phyloP scores from a whole-genome alignment of 1,140 invertebrate genomes.

The Zaprionus gabonicus region DNA sequence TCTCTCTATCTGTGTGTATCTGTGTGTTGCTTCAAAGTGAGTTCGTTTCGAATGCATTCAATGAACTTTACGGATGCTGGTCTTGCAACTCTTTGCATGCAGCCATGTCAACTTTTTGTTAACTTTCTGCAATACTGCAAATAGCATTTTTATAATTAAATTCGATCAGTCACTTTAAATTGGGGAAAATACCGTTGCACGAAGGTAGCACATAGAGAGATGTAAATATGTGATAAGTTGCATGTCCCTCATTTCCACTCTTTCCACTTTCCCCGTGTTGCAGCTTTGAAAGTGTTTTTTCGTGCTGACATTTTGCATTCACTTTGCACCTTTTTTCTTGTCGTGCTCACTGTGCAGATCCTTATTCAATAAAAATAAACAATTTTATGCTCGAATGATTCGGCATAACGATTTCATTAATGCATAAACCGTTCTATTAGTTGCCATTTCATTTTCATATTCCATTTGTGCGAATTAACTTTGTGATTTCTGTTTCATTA shows the following conservation, averaged over 20 bases:
- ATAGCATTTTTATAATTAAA: slow-evolving; percentile 11
- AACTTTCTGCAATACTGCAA: background rate
- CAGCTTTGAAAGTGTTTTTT: background rate
- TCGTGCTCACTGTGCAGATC: background rate
- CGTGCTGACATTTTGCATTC: background rate
- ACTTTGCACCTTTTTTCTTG: background rate
- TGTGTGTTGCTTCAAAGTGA: background rate
- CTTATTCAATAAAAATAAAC: slow-evolving; percentile 2
- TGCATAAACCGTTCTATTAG: background rate
- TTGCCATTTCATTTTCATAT: background rate
- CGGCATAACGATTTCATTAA: background rate
- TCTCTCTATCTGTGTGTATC: background rate
- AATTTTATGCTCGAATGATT: background rate
- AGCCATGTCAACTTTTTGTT: slow-evolving; percentile 1
- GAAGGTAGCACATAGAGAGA: background rate
- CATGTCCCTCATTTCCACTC: too few relatives aligned
- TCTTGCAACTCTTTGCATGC: background rate
- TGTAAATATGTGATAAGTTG: background rate
- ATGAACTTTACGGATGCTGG: background rate
- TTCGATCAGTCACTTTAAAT: slow-evolving; percentile 6
- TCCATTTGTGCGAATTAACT: slow-evolving; percentile 10
- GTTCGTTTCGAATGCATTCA: background rate
- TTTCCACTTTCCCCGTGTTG: background rate
- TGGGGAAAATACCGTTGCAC: background rate
- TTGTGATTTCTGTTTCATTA: background rate